Percentiles rank a stretch among this genome's conserved stretches.
These are phyloP conservation scores for Chelonoidis abingdonii DNA, from an alignment of 2,113 vertebrate species.

Conservation along the genomic window DNA sequence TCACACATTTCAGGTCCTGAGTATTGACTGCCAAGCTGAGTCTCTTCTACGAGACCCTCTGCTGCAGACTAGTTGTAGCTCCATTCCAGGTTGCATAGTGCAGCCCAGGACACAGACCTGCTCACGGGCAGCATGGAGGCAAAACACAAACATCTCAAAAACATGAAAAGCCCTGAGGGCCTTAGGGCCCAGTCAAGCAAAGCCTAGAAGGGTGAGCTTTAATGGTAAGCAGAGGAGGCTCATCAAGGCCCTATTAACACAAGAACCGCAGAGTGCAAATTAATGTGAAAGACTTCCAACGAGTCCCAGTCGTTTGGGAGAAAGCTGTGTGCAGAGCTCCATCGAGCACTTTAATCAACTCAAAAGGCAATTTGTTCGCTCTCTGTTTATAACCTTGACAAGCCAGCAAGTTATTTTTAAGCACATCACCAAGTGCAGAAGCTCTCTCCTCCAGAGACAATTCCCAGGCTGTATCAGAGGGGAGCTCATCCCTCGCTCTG, in stretches of 20 bases:
- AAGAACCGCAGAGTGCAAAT: slow-evolving; percentile 50
- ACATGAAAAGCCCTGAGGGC: slow-evolving; percentile 1
- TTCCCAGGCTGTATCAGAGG: background rate
- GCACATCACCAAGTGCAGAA: slow-evolving; percentile 12
- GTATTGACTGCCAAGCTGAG: background rate
- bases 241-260: slow-evolving; percentile 65
- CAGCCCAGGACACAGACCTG: background rate
- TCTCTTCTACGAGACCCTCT: background rate
- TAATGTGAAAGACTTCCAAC: background rate
- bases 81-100: background rate
- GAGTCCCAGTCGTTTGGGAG: background rate
- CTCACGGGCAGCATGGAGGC: slow-evolving; percentile 24
- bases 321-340: background rate
- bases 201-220: background rate
- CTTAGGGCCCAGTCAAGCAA: background rate
- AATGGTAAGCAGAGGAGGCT: slow-evolving; percentile 51
- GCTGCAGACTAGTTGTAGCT: background rate
- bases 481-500: background rate
- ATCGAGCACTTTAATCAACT: slow-evolving; percentile 70
- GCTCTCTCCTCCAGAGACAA: slow-evolving; percentile 13
- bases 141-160: slow-evolving; percentile 13
- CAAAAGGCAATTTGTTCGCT: slow-evolving; percentile 74
- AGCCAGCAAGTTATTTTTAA: slow-evolving; percentile 68
- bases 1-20: background rate
- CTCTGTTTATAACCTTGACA: slow-evolving; percentile 75